Base-by-base conservation (phyloP, 2,113 vertebrate genomes). In the Paradisaea rubra region DNA sequence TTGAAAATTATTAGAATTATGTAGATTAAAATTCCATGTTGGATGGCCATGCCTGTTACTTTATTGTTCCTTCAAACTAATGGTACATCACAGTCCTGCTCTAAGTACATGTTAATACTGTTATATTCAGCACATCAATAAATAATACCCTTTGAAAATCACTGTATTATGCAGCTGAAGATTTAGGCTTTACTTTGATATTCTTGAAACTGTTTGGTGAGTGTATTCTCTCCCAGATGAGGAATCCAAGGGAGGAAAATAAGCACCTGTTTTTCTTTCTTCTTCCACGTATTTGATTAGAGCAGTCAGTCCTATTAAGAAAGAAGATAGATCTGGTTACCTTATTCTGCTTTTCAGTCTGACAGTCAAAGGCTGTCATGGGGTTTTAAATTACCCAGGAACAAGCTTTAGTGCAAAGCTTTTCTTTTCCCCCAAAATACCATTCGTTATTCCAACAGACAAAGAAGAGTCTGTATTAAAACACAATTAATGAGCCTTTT, bases 361-460 rank as follows among this genome's bases (percentile, higher is more conserved):
- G 83, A 87, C 68, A 94, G 60, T 85, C 85, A 92, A 94, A 96
- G 76, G 69, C 65, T 93, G 73, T 68, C 86, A n/a, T 25, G 45
- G 91, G 81, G 73, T 47, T 96, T 97, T 59, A 97, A 96, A 94
- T 94, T 95, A 84, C 39, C 79, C 83, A 91, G 80, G 74, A 96
- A 71, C 66, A 60, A 71, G 27, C 31, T 94, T 74, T 22, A 82
- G 50, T 65, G 59, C 54, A 86, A 94, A 93, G 68, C 44, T 66
- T 64, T 18, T 61, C 15, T 25, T 33, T 70, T 85, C 2, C 79
- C 56, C 23, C 27, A 66, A 78, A 91, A 94, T 89, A 85, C 86
- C 42, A 64, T 91, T 94, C 4, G 4, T 78, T 91, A 68, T 89
- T 94, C 85, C 53, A 95, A 11, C 77, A 87, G 76, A 52, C 81